A percentile compares a stretch with the other conserved stretches of the same genome.
phyloP scores from a whole-genome alignment of 2,113 vertebrate species.

The Carlito syrichta region DNA sequence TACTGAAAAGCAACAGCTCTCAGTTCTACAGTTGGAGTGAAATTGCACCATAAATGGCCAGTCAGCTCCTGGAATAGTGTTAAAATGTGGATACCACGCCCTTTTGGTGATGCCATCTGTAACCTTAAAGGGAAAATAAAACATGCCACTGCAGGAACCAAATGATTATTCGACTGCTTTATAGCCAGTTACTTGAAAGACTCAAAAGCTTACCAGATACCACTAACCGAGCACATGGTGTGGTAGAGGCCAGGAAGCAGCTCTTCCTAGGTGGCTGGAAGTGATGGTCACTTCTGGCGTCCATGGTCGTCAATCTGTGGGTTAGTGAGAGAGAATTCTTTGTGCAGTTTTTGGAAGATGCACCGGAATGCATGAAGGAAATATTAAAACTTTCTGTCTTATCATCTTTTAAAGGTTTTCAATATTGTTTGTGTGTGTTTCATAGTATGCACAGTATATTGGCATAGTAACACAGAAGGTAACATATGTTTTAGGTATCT shows the following conservation, averaged over 20 bases:
- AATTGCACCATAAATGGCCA: not conserved
- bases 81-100: not conserved
- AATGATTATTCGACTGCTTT: accelerated
- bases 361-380: not conserved
- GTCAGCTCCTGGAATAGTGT: not conserved
- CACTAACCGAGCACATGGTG: accelerated
- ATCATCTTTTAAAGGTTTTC: not conserved
- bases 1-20: not conserved
- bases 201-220: accelerated
- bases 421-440: not conserved
- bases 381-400: not conserved
- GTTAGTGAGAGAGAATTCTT: too few species aligned
- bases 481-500: not conserved
- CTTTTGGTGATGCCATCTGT: accelerated
- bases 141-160: accelerated
- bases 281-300: not conserved
- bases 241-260: not conserved
- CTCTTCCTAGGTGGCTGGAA: not conserved
- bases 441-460: not conserved
- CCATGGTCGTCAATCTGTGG: not conserved
- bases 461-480: not conserved
- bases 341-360: not conserved
- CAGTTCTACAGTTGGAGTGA: not conserved
- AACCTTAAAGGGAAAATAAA: not conserved
- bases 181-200: not conserved